Evolutionary conservation across 2,113 vertebrate species (phyloP).

Genomic region (Psilopsiagon aurifrons): DNA sequence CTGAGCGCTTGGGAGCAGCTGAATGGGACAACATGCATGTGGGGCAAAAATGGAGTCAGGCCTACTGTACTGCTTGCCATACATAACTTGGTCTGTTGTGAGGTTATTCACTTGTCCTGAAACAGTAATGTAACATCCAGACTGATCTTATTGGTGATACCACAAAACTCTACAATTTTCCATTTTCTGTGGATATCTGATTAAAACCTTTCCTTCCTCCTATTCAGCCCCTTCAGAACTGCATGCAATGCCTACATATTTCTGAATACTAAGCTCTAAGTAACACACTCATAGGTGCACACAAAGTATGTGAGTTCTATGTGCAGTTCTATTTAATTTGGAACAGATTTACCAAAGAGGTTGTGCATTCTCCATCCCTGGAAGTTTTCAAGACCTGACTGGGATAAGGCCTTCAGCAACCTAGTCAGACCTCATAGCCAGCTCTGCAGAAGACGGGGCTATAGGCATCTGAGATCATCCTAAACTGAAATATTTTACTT

Average conservation of each 20-base stretch:
- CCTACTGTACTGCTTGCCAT: not conserved
- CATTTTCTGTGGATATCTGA: not conserved
- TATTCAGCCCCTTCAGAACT: not conserved
- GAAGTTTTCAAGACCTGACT: not conserved
- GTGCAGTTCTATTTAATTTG: not conserved
- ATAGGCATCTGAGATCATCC: not conserved
- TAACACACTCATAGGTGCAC: not conserved
- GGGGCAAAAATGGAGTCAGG: not conserved
- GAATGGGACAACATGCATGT: accelerated
- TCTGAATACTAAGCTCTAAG: not conserved
- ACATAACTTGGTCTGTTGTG: not conserved
- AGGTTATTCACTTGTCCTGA: not conserved
- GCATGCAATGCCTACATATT: not conserved
- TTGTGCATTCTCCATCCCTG: accelerated
- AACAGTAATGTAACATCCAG: not conserved
- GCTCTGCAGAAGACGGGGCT: not conserved
- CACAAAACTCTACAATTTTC: not conserved
- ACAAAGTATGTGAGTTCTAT: not conserved
- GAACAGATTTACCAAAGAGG: not conserved
- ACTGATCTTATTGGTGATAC: not conserved
- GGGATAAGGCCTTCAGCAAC: not conserved
- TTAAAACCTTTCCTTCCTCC: not conserved
- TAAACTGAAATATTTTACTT: not conserved
- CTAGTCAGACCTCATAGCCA: not conserved
- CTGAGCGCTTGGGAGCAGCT: not conserved